A percentile compares a stretch with the other conserved stretches of the same genome.
phyloP scores from a whole-genome alignment of 2,113 vertebrate species.

The Taxidea taxus region DNA sequence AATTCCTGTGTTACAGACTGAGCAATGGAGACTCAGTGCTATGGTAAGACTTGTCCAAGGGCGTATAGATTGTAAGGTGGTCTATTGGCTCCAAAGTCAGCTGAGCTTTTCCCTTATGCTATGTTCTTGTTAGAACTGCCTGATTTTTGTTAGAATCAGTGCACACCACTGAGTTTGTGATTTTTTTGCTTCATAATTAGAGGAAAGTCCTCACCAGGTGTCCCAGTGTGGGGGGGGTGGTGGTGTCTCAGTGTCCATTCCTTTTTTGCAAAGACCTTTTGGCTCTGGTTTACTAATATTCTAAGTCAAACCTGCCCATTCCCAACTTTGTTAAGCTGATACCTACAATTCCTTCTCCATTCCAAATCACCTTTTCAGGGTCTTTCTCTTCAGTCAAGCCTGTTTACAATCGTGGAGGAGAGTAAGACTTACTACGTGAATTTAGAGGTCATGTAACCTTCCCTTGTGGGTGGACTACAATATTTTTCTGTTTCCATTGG shows the following conservation, averaged over 20 bases:
- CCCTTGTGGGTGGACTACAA: neutral
- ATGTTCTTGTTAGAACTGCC: neutral
- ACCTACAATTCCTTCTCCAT: neutral
- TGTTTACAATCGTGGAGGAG: neutral
- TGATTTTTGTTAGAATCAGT: neutral
- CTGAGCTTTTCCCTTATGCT: neutral
- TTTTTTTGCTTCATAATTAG: neutral
- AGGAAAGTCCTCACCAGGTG: neutral
- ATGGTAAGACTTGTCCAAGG: neutral
- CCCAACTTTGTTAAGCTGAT: neutral
- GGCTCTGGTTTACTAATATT: neutral
- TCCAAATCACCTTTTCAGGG: neutral
- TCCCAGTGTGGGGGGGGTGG: too few relatives aligned
- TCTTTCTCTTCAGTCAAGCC: neutral
- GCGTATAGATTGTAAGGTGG: neutral
- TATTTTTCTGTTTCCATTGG: neutral
- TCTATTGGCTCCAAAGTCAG: neutral
- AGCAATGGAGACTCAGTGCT: neutral
- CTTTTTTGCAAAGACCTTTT: neutral
- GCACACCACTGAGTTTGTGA: neutral
- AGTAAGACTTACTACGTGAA: neutral
- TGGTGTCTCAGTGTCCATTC: neutral
- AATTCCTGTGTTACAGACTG: neutral
- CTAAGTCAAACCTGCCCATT: neutral
- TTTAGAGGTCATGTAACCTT: neutral